These are phyloP conservation scores for Mesocricetus auratus DNA, from an alignment of 2,113 vertebrate species.

Conservation along the genomic window DNA sequence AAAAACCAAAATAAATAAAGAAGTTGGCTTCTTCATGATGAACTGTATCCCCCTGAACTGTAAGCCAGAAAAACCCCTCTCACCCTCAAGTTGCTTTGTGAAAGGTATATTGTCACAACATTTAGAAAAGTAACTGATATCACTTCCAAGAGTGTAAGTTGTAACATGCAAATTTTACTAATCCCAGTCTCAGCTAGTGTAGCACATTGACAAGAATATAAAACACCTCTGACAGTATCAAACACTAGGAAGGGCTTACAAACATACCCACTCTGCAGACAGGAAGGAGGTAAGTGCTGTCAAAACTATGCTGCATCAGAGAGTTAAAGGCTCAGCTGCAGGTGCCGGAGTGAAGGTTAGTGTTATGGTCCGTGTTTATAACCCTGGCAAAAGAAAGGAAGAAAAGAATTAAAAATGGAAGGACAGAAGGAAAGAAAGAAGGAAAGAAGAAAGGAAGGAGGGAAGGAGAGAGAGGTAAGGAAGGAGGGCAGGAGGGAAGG, in stretches of 20 bases:
- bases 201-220: not conserved
- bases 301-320: not conserved
- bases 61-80: not conserved
- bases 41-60: not conserved
- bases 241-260: not conserved
- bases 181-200: not conserved
- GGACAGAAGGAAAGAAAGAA: too few species aligned
- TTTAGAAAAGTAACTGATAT: not conserved
- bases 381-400: not conserved
- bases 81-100: not conserved
- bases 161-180: not conserved
- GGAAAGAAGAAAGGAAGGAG: too few species aligned
- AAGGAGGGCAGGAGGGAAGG: not conserved
- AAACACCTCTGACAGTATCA: not conserved
- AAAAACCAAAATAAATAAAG: not conserved
- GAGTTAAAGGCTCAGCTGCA: not conserved
- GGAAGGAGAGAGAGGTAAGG: too few species aligned
- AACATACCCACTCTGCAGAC: not conserved
- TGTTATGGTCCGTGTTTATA: not conserved
- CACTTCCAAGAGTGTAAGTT: not conserved
- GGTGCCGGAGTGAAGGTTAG: not conserved
- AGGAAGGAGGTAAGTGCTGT: not conserved
- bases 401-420: not conserved
- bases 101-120: not conserved
- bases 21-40: not conserved